Evolutionary conservation across 2,888 invertebrate species (phyloP), one percentile per base, ranked within the genome.

Genomic region (Athripsodes cinereus): DNA sequence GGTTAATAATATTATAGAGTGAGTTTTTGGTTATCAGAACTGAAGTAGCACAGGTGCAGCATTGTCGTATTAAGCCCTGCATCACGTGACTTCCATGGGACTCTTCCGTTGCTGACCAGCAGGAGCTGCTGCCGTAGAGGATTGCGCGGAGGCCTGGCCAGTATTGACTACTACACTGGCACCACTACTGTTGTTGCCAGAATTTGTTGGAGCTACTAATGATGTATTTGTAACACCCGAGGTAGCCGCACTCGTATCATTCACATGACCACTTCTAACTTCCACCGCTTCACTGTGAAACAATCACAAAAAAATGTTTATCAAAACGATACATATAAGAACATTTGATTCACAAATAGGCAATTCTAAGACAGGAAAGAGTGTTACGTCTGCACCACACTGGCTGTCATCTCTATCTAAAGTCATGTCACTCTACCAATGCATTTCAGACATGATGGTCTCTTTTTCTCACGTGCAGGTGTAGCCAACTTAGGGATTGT

Each of bases 41-140:
- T 44, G n/a, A 18, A 44, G 2, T 5, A 44, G 11, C 2, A 11
- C 6, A 18, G 48, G 5, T 11, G 13, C 40, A 16, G 40, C 16
- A 16, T 40, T 40, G 16, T 40, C 13, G 13, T 20, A 20, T 48
- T 53, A 56, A 55, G 55, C 59, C 53, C 53, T 49, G 53, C 69
- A 76, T 78, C 76, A 78, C 76, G 77, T 77, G 70, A 78, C 78
- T 70, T 76, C 74, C 77, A 77, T 75, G 60, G 76, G 76, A 74
- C 75, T 40, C 68, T 63, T 52, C 69, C 58, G 22, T 70, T 69
- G n/a, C 2, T 71, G 69, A 49, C 70, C 70, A 44, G 64, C 66
- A 51, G 61, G 26, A 13, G 47, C 47, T n/a, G 53, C 34, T 21
- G 35, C 40, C 22, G 26, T 53, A 57, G 22, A 51, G 26, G 18